Conservation (phyloP, 2,113 vertebrate genomes). For the Carollia perspicillata region DNA sequence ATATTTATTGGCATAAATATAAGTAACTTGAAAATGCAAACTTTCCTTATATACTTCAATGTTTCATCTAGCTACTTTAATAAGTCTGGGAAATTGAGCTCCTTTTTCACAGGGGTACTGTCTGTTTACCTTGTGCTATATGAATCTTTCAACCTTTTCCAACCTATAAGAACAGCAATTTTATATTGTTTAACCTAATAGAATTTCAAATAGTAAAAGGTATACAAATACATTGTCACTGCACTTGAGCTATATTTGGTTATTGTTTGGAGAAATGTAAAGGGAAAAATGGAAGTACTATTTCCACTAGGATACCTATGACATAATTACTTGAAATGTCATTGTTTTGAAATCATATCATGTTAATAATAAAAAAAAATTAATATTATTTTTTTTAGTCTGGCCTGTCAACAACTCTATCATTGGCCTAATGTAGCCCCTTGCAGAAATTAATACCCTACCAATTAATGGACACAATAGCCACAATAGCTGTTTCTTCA, state of each 20-base stretch:
- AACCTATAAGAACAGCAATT: background rate
- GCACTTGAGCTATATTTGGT: background rate
- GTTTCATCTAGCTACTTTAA: slow-evolving; percentile 35
- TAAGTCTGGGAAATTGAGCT: slow-evolving; percentile 40
- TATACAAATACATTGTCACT: background rate
- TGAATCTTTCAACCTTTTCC: background rate
- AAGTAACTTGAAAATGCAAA: slow-evolving; percentile 44
- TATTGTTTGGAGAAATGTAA: background rate
- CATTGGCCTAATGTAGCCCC: slow-evolving; percentile 13
- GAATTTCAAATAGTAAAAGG: background rate
- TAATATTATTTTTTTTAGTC: background rate
- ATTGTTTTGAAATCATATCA: background rate
- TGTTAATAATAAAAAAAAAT: slow-evolving; percentile 10
- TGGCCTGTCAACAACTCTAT: background rate
- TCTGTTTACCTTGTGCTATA: background rate
- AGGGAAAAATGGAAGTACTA: background rate
- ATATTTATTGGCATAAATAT: slow-evolving; percentile 58
- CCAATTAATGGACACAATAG: background rate
- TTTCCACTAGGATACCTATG: background rate
- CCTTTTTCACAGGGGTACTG: background rate
- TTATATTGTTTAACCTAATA: slow-evolving; percentile 1
- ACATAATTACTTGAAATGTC: background rate
- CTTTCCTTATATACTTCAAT: background rate
- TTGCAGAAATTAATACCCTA: background rate
- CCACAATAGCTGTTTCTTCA: background rate